A percentile compares a stretch with the other conserved stretches of the same genome.
Evolutionary conservation across 2,113 vertebrate genomes (phyloP).

Genomic region (Bos indicus): DNA sequence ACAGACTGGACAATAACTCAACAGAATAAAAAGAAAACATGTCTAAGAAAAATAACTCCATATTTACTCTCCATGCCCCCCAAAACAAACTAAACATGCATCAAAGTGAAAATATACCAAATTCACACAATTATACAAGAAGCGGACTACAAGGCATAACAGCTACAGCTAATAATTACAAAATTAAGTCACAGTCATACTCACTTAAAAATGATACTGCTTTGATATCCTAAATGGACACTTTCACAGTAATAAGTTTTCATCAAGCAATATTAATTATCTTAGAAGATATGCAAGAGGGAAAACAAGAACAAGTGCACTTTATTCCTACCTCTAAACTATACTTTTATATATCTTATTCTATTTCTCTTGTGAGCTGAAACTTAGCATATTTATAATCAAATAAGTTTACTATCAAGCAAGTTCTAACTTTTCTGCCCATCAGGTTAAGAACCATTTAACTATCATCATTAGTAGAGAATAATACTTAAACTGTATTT

Average conservation of each 20-base stretch:
- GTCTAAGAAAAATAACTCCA: not conserved
- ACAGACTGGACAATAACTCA: not conserved
- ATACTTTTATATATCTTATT: not conserved
- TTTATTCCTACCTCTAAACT: not conserved
- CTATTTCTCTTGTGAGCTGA: not conserved
- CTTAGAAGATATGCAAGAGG: not conserved
- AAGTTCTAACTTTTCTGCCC: not conserved
- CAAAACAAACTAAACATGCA: not conserved
- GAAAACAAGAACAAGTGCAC: not conserved
- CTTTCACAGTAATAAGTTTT: not conserved
- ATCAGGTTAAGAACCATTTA: not conserved
- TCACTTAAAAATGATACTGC: not conserved
- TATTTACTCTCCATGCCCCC: not conserved
- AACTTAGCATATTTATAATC: not conserved
- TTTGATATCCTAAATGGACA: not conserved
- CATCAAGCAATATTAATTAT: not conserved
- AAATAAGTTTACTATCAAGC: not conserved
- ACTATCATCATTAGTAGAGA: not conserved
- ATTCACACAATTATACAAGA: not conserved
- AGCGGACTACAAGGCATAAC: not conserved
- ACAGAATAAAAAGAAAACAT: not conserved
- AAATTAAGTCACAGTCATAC: not conserved
- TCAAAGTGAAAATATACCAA: not conserved
- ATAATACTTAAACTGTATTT: not conserved
- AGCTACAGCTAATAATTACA: not conserved